These are phyloP conservation scores for Cottus gobio DNA, from an alignment of 2,113 vertebrate species.

Conservation along the genomic window DNA sequence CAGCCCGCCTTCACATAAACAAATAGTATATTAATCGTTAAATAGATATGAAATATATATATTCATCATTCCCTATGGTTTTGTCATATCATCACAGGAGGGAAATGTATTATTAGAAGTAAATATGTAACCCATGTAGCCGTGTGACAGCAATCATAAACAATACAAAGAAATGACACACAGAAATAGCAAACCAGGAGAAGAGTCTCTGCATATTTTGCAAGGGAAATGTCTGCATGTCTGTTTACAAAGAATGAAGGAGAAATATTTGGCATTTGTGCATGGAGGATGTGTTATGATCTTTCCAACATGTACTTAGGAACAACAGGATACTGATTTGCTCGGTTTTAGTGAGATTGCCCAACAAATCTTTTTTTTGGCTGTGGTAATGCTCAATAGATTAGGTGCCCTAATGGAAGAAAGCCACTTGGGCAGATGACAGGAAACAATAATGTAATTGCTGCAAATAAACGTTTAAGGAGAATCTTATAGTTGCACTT, in stretches of 20 bases:
- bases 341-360: slow-evolving; percentile 55
- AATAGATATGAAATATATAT: too few relatives aligned
- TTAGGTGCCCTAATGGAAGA: slow-evolving; percentile 50
- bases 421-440: too few relatives aligned
- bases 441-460: slow-evolving; percentile 42
- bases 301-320: slow-evolving; percentile 51
- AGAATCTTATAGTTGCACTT: neutral
- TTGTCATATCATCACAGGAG: slow-evolving; percentile 7
- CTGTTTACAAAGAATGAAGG: slow-evolving; percentile 65
- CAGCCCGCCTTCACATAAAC: neutral
- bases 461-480: slow-evolving; percentile 12
- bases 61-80: slow-evolving; percentile 12
- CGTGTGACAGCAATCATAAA: slow-evolving; percentile 32
- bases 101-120: slow-evolving; percentile 31
- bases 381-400: slow-evolving; percentile 48
- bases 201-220: slow-evolving; percentile 21
- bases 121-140: slow-evolving; percentile 9
- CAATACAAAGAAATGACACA: slow-evolving; percentile 46
- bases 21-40: too few relatives aligned
- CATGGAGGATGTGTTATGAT: slow-evolving; percentile 61
- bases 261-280: slow-evolving; percentile 67
- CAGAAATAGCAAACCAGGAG: slow-evolving; percentile 14
- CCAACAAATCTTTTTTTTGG: slow-evolving; percentile 52
- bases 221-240: slow-evolving; percentile 46
- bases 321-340: slow-evolving; percentile 71